These are phyloP conservation scores for Drosophila tristis DNA, from an alignment of 1,140 invertebrate genomes.

Conservation along the genomic window DNA sequence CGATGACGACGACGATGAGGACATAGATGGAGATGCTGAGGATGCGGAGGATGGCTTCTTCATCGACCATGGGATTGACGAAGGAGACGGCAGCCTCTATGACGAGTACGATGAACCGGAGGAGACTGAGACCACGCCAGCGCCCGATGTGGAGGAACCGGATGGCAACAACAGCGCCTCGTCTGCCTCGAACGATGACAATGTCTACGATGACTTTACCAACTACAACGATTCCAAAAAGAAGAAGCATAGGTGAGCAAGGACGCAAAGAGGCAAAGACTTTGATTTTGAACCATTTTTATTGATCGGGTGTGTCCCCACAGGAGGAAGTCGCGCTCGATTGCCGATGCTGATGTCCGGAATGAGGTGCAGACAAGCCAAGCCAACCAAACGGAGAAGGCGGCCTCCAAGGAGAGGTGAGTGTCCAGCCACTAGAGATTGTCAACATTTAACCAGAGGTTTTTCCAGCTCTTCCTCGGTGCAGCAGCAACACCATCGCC, in stretches of 20 bases:
- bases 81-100: neutral
- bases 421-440: neutral
- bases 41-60: conserved; percentile 32
- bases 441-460: too few relatives aligned
- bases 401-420: conserved; percentile 34
- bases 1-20: conserved; percentile 40
- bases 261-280: neutral
- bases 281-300: neutral
- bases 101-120: conserved; percentile 42
- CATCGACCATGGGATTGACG: conserved; percentile 23
- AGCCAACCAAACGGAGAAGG: conserved; percentile 20
- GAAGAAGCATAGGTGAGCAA: conserved; percentile 54
- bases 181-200: conserved; percentile 59
- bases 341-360: conserved; percentile 41
- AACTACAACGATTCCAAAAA: conserved; percentile 67
- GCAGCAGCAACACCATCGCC: conserved; percentile 44
- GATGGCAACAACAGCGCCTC: conserved; percentile 21
- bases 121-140: neutral
- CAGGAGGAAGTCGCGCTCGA: conserved; percentile 64
- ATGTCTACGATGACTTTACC: conserved; percentile 74
- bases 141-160: neutral
- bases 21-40: conserved; percentile 23
- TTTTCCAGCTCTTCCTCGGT: neutral
- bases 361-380: conserved; percentile 59
- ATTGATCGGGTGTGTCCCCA: neutral